A percentile compares a stretch with the other conserved stretches of the same genome.
Evolutionary conservation across 2,797 vertebrate species (phyloP).

Genomic region (Melanitta fusca): DNA sequence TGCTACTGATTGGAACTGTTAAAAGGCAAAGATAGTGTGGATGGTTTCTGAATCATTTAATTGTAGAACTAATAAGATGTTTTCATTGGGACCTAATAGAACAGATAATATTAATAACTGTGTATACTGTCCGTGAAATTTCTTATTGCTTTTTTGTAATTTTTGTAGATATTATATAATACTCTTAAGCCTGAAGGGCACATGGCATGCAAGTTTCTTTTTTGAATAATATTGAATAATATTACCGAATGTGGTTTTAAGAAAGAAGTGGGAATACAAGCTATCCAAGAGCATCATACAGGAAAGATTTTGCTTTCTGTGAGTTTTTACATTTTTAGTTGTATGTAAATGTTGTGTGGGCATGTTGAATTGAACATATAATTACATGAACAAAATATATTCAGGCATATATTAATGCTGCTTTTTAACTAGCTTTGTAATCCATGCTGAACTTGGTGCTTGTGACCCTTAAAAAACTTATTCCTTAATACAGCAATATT

Average conservation of each 20-base stretch:
- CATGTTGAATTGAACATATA: constrained; percentile 47
- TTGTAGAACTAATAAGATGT: constrained; percentile 83
- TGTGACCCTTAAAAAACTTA: constrained; percentile 39
- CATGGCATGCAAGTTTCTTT: not conserved
- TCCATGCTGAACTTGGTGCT: not conserved
- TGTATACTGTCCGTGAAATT: constrained; percentile 62
- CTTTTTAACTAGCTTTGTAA: constrained; percentile 39
- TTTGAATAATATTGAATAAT: constrained; percentile 11
- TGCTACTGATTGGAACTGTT: constrained; percentile 88
- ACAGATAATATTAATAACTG: constrained; percentile 58
- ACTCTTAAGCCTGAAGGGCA: not conserved
- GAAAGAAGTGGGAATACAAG: not conserved
- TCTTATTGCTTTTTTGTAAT: constrained; percentile 37
- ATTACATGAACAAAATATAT: constrained; percentile 7
- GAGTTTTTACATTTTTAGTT: constrained; percentile 13
- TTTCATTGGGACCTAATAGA: constrained; percentile 73
- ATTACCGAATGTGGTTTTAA: not conserved
- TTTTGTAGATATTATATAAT: constrained; percentile 33
- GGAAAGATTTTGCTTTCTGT: not conserved
- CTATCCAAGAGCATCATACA: not conserved
- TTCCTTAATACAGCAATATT: not conserved
- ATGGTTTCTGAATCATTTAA: constrained; percentile 85
- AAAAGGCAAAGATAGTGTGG: constrained; percentile 84
- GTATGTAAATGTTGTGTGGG: constrained; percentile 18
- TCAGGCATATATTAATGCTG: constrained; percentile 11